Percentiles rank a stretch among this genome's conserved stretches.
Conservation (phyloP, 2,113 vertebrate species). For the Elephantulus edwardii region DNA sequence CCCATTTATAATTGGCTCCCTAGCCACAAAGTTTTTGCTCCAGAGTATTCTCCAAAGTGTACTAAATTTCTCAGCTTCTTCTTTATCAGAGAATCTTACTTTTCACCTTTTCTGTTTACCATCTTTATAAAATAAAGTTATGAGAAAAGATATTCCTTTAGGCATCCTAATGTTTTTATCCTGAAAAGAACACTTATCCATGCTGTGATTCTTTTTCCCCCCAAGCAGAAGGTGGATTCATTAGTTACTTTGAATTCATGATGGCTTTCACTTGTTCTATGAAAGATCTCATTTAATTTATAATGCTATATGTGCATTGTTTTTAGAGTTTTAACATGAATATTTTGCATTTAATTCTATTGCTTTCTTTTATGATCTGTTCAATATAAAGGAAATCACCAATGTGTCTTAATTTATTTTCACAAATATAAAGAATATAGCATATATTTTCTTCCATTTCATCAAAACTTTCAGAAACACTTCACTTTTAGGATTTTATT, state of each 20-base stretch:
- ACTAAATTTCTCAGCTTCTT: slow-evolving; percentile 15
- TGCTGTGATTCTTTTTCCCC: rapidly evolving
- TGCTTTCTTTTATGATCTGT: neutral
- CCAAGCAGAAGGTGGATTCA: neutral
- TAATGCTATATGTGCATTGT: neutral
- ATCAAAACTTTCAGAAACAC: neutral
- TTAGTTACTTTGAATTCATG: slow-evolving; percentile 12
- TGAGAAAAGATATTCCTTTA: slow-evolving; percentile 1
- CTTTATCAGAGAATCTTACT: neutral
- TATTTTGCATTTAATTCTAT: slow-evolving; percentile 41
- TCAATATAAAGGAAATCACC: neutral
- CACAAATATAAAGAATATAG: neutral
- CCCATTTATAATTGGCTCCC: slow-evolving; percentile 58
- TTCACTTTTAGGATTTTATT: neutral
- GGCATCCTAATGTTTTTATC: slow-evolving; percentile 30
- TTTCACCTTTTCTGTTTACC: neutral
- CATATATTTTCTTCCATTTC: neutral
- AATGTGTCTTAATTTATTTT: neutral
- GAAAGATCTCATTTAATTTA: slow-evolving; percentile 34
- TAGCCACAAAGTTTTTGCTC: slow-evolving; percentile 13
- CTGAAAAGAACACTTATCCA: neutral
- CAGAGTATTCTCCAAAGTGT: slow-evolving; percentile 27
- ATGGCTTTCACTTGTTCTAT: neutral
- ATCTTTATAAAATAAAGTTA: slow-evolving; percentile 46
- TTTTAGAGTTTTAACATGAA: slow-evolving; percentile 30